Evolutionary conservation across 2,797 vertebrate genomes (phyloP), one percentile per base, ranked within the genome.

Genomic region (Pygocentrus nattereri): DNA sequence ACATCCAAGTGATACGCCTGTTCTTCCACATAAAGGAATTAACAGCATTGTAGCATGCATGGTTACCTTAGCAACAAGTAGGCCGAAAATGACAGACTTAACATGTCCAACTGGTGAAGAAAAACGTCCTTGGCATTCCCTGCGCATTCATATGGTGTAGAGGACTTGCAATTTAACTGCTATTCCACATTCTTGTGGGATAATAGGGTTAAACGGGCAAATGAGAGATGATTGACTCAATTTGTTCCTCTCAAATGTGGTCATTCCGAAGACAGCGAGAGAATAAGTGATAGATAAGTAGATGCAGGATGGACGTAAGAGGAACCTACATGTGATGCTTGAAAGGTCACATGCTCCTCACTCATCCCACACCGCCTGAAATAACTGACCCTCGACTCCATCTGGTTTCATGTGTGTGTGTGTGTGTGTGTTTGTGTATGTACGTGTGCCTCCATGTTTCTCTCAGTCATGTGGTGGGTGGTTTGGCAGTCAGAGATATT

Each of bases 401-500:
- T 77, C 80, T 82, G 67, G 67, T 58, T 67, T 31, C 73, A 18
- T 75, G 31, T 64, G 41, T 75, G 73, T 79, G 58, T 56, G 47
- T 74, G 41, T 73, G 65, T 73, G 30, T 84, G 58, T 73, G 56
- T 72, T 27, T 74, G 47, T 76, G 47, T 64, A 30, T 58, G 69
- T 83, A 56, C 79, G 79, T 72, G 52, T 12, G 73, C 44, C 62
- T 71, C 56, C 76, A 47, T 80, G 67, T 69, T 74, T 81, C 74
- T 47, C 64, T 80, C 74, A 76, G 62, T 74, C 62, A 69, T 83
- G 81, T 81, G 79, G 78, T 84, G 72, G 85, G 83, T 82, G 78
- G 76, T 75, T 84, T 78, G 84, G 85, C 82, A 83, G 74, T 74
- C 62, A 71, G 74, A 80, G 15, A 67, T 84, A 85, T 91, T 91